Base-by-base conservation (phyloP, 1,140 invertebrate species). In the Bombus difficillimus region DNA sequence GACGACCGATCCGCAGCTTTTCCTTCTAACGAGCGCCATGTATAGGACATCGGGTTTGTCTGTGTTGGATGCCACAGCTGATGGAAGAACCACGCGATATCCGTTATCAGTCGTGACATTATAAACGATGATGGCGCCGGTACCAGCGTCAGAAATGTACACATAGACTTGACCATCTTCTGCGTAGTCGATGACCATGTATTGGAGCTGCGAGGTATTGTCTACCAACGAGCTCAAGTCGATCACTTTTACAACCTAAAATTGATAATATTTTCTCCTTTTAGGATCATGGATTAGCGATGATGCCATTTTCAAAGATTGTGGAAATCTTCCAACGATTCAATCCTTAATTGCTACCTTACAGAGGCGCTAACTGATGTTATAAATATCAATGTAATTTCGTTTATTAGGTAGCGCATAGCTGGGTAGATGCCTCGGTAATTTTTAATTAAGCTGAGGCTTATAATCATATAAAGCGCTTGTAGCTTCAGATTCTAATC, bases 181-280 rank as follows among this genome's bases (percentile, higher is more conserved):
- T 0, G 93, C 91, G 85, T 96, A 96, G 88, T 97, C 96, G 0
- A 96, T 95, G 0, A 96, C 93, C n/a, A 97, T 92, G 88, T 97
- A 97, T 89, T 97, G 97, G 34, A 97, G 93, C 64, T 96, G 95
- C 22, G 96, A 97, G 9, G 95, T 94, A 0, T 95, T 88, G 66
- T 95, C 95, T 1, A 96, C 94, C 41, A 96, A 92, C 12, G 94
- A 89, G 25, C 95, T 95, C 22, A 97, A 91, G 85, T 97, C 96
- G 59, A 97, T 95, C 43, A 93, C 94, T 90, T 96, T 97, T 3
- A 96, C 95, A 47, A 97, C 93, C 93, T 94, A 86, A 0, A 72
- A 79, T 41, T 47, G 18, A 32, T 18, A 28, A 53, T 9, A 73
- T 47, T 32, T 6, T 1, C 5, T 66, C 13, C 0, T 6, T 66